Conservation (phyloP, 2,888 invertebrate species). For the Thymelicus lineola region DNA sequence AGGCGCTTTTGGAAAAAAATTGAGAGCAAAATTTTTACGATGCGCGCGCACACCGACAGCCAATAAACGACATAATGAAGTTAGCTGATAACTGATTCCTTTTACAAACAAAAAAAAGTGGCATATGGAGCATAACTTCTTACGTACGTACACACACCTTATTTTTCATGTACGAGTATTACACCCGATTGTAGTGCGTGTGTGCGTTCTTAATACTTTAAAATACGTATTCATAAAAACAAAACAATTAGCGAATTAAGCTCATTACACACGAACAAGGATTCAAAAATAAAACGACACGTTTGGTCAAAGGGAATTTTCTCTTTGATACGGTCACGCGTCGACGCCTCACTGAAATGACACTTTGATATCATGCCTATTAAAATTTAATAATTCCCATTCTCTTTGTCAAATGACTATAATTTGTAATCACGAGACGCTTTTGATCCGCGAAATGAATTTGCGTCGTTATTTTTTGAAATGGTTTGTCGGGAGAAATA, state of each 20-base stretch:
- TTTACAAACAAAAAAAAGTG: too few relatives aligned
- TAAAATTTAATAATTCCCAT: conserved; percentile 66
- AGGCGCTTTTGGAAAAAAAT: too few relatives aligned
- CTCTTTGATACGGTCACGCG: conserved; percentile 61
- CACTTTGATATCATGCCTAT: conserved; percentile 55
- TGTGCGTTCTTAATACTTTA: neutral
- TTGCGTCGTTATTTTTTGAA: conserved; percentile 27
- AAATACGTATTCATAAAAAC: neutral
- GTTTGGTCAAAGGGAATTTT: conserved; percentile 61
- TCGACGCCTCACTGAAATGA: conserved; percentile 52
- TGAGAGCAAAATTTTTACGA: too few relatives aligned
- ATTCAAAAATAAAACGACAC: conserved; percentile 46
- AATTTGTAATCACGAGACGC: conserved; percentile 44
- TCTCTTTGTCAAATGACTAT: conserved; percentile 60
- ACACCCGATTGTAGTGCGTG: too few relatives aligned
- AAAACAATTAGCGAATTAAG: conserved; percentile 47
- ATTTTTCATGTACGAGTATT: too few relatives aligned
- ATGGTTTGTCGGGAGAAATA: neutral
- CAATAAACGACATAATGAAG: too few relatives aligned
- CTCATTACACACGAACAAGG: conserved; percentile 42
- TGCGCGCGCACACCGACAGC: too few relatives aligned
- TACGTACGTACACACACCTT: too few relatives aligned
- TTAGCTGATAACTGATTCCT: too few relatives aligned
- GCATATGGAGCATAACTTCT: too few relatives aligned
- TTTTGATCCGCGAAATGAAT: conserved; percentile 33